phyloP scores from a whole-genome alignment of 2,113 vertebrate genomes.

The Xenopus borealis region DNA sequence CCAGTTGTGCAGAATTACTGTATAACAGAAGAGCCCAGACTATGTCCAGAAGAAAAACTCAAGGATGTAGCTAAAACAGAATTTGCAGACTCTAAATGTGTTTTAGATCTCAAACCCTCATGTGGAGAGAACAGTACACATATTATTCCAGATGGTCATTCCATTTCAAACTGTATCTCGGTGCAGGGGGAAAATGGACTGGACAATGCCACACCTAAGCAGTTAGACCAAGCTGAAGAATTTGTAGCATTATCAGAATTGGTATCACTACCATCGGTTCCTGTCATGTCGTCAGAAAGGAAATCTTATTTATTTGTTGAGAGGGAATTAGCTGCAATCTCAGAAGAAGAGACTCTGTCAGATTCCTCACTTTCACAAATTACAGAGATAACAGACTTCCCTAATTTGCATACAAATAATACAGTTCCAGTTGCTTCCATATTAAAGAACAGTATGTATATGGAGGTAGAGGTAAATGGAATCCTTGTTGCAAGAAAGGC shows the following conservation, averaged over 20 bases:
- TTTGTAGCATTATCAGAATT: constrained; percentile 49
- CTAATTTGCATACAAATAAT: constrained; percentile 16
- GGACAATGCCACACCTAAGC: constrained; percentile 41
- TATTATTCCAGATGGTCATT: constrained; percentile 59
- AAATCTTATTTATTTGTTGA: constrained; percentile 52
- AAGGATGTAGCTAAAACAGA: constrained; percentile 42
- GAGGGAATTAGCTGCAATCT: constrained; percentile 57
- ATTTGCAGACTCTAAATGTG: constrained; percentile 51
- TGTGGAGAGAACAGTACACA: constrained; percentile 49
- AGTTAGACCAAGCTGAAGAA: constrained; percentile 51
- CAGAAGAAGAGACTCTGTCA: constrained; percentile 56
- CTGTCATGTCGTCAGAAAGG: constrained; percentile 53
- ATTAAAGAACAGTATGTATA: constrained; percentile 31
- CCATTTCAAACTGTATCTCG: constrained; percentile 50
- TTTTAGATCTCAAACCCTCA: constrained; percentile 49
- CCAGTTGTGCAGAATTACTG: background rate
- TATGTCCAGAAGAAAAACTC: constrained; percentile 27
- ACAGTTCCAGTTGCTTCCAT: constrained; percentile 33
- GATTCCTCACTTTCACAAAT: constrained; percentile 49
- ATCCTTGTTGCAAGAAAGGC: background rate
- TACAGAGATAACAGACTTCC: constrained; percentile 48
- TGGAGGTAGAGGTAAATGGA: background rate
- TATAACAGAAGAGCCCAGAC: constrained; percentile 36
- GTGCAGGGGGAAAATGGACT: constrained; percentile 54
- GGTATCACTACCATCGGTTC: constrained; percentile 49